A percentile compares a stretch with the other conserved stretches of the same genome.
Conservation (phyloP, 1,140 invertebrate genomes). For the Caerostris darwini region DNA sequence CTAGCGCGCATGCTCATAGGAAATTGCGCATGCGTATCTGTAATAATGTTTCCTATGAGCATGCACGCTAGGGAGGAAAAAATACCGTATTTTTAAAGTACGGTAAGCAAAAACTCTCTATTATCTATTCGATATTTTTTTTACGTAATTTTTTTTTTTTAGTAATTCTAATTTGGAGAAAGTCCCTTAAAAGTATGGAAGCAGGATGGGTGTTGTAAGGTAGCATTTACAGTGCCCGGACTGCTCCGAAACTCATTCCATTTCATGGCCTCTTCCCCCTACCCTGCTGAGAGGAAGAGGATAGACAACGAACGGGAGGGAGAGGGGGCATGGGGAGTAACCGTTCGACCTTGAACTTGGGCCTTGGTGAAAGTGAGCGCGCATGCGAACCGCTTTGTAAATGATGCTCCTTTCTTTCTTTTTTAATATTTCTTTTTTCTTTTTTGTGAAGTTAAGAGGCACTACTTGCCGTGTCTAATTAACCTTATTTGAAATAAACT, state of each 20-base stretch:
- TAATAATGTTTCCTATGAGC: too few relatives aligned
- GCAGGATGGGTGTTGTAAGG: neutral
- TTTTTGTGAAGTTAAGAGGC: constrained; percentile 28
- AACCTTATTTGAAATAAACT: constrained; percentile 18
- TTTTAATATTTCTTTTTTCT: too few relatives aligned
- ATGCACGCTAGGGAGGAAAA: too few relatives aligned
- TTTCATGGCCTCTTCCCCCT: neutral
- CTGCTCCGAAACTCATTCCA: too few relatives aligned
- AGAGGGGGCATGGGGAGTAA: constrained; percentile 79
- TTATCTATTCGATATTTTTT: too few relatives aligned
- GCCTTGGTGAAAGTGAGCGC: constrained; percentile 20
- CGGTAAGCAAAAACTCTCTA: too few relatives aligned
- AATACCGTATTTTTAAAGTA: too few relatives aligned
- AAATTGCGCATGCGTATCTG: too few relatives aligned
- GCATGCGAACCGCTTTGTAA: constrained; percentile 6
- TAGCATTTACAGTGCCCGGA: constrained; percentile 11
- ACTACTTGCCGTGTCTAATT: neutral
- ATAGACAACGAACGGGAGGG: neutral
- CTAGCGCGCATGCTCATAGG: too few relatives aligned
- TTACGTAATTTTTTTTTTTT: too few relatives aligned
- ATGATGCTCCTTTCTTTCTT: neutral
- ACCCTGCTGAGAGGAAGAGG: neutral
- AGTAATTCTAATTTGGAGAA: neutral
- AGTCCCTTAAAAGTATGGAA: constrained; percentile 20
- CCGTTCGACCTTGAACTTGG: constrained; percentile 77